Conservation (phyloP, 92 coral and sea anemone species). For the Montipora capitata region DNA sequence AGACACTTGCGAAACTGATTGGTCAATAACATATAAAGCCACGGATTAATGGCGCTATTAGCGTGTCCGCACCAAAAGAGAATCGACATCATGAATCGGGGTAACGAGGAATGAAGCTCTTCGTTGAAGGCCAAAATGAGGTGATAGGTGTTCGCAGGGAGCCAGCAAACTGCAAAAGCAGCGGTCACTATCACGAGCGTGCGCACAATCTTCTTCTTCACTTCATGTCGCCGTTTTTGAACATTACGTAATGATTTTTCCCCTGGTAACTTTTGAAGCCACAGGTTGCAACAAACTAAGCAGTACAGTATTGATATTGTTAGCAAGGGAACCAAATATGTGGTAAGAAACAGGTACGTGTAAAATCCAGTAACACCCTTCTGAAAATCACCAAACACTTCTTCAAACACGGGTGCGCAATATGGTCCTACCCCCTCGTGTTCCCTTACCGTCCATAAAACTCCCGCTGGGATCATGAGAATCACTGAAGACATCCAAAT, state of each 20-base stretch:
- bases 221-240: conserved; percentile 62
- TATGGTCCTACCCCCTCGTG: neutral
- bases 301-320: conserved; percentile 62
- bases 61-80: conserved; percentile 81
- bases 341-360: conserved; percentile 45
- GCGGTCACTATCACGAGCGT: conserved; percentile 73
- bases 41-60: conserved; percentile 86
- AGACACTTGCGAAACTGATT: conserved; percentile 65
- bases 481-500: conserved; percentile 38
- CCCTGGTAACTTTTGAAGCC: conserved; percentile 84
- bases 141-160: conserved; percentile 80
- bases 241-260: conserved; percentile 8
- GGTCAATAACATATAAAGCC: conserved; percentile 75
- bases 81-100: conserved; percentile 41
- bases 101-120: conserved; percentile 28
- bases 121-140: conserved; percentile 54
- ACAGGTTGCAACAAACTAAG: conserved; percentile 69
- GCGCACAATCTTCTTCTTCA: conserved; percentile 76
- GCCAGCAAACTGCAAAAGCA: conserved; percentile 85
- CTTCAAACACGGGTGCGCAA: neutral
- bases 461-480: conserved; percentile 11
- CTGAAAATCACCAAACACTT: neutral
- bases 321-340: conserved; percentile 74
- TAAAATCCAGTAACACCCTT: neutral
- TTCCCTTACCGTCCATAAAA: neutral